A percentile compares a stretch with the other conserved stretches of the same genome.
phyloP scores from a whole-genome alignment of 37 sponge, comb jelly and placozoan genomes.

The Crambe crambe region DNA sequence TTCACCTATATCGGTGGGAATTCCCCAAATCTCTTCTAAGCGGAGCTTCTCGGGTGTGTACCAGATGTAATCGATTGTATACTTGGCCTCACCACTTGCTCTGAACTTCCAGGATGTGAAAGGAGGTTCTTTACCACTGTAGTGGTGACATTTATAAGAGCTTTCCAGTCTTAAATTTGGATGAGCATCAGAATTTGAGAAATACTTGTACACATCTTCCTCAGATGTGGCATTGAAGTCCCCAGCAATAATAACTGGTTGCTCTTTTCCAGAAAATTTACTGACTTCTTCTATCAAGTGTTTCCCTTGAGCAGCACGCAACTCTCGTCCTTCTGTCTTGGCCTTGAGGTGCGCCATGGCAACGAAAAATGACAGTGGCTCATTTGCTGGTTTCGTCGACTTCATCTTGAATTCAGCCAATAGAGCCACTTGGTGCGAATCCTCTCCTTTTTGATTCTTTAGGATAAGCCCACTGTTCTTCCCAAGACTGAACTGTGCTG shows the following conservation, averaged over 20 bases:
- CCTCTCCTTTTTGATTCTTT: not conserved
- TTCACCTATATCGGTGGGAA: slow-evolving; percentile 58
- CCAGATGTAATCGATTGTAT: slow-evolving; percentile 84
- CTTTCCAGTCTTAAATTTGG: slow-evolving; percentile 13
- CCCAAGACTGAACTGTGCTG: slow-evolving; percentile 21
- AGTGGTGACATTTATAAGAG: slow-evolving; percentile 14
- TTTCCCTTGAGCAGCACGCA: slow-evolving; percentile 50
- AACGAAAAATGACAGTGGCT: slow-evolving; percentile 27
- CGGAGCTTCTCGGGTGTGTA: slow-evolving; percentile 13
- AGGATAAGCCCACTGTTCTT: slow-evolving; percentile 30
- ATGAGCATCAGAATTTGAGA: slow-evolving; percentile 16
- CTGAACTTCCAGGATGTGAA: slow-evolving; percentile 78
- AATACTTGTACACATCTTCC: slow-evolving; percentile 53
- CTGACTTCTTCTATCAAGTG: slow-evolving; percentile 44
- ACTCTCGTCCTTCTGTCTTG: slow-evolving; percentile 2
- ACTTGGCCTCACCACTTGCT: slow-evolving; percentile 21
- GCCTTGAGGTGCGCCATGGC: slow-evolving; percentile 77
- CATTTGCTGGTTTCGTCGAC: not conserved
- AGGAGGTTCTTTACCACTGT: slow-evolving; percentile 50
- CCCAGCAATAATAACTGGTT: slow-evolving; percentile 56
- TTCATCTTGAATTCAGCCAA: slow-evolving; percentile 22
- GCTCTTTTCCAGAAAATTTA: slow-evolving; percentile 14
- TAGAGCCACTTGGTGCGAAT: slow-evolving; percentile 57
- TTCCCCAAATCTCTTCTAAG: slow-evolving; percentile 6
- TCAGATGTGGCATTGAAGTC: slow-evolving; percentile 72